These are phyloP conservation scores for Thunnus albacares DNA, from an alignment of 2,797 vertebrate species.

Conservation along the genomic window DNA sequence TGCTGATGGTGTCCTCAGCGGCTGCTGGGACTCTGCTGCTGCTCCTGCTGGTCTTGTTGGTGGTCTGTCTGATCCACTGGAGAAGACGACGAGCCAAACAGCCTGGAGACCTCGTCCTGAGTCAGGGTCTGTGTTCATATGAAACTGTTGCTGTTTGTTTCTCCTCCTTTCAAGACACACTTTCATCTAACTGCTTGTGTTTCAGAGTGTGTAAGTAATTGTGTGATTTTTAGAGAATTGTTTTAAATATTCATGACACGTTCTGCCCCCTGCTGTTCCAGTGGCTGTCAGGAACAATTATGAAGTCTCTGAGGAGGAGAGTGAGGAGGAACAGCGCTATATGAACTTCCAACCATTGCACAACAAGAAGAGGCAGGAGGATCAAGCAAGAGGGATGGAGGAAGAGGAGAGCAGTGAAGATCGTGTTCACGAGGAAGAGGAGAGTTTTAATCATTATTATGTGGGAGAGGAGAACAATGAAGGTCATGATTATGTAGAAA, in stretches of 20 bases:
- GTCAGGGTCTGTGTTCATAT: slow-evolving; percentile 14
- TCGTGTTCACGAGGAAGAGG: neutral
- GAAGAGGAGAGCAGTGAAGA: neutral
- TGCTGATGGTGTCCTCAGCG: slow-evolving; percentile 1
- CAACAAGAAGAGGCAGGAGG: too few species aligned
- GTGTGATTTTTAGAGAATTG: too few species aligned
- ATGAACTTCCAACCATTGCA: neutral
- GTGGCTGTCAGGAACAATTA: neutral
- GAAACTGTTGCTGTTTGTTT: too few species aligned
- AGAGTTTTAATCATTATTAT: neutral
- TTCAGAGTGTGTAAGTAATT: too few species aligned
- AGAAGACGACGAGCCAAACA: neutral
- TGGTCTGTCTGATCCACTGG: neutral
- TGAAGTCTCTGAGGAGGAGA: neutral
- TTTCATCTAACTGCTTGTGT: neutral
- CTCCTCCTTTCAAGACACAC: too few species aligned
- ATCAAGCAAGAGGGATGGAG: neutral
- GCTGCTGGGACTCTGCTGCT: slow-evolving; percentile 11
- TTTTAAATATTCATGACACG: too few species aligned
- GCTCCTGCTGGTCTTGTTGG: slow-evolving; percentile 9
- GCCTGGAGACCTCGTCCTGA: neutral
- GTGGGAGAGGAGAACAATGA: too few species aligned
- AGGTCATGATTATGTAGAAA: slow-evolving; percentile 10
- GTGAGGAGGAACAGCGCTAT: neutral
- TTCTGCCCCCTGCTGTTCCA: slow-evolving; percentile 1